Evolutionary conservation across 2,113 vertebrate genomes (phyloP), one percentile per base, ranked within the genome.

Genomic region (Mormoops blainvillei): DNA sequence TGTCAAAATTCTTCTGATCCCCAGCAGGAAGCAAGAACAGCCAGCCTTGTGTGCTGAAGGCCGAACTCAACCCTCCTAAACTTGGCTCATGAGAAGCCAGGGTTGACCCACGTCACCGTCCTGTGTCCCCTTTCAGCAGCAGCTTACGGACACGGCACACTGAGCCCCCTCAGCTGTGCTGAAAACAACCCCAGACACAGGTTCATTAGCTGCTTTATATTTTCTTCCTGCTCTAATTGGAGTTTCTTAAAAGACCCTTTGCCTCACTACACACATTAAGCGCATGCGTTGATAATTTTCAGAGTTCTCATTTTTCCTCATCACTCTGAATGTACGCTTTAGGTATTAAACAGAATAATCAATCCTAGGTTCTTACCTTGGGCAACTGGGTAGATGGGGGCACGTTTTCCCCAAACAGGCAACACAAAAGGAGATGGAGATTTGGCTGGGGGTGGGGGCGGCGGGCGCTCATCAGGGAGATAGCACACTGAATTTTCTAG

Each of bases 131-230:
- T 41, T 41, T 33, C 48, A 43, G 71, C 1, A 16, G 9, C 22
- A 24, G 41, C 91, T 20, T 24, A 7, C 31, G 56, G 26, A 28
- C 58, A 20, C 0, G 5, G 52, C 9, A 20, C 45, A 3, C 68
- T 13, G 28, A 86, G 61, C 0, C 5, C 7, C 13, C 28, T n/a
- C 63, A 6, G 28, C 31, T 15, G 1, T 31, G 15, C 38, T 31
- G 18, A 43, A 70, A 50, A 36, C 31, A 24, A 68, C 38, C 33
- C 18, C 76, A 41, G 5, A 22, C 0, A 1, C 12, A 4, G 41
- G 14, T 16, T 14, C 5, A 36, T 41, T 26, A 50, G 2, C 5
- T 5, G 5, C 6, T 15, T 22, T 7, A 0, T 11, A 1, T 33
- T 70, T 63, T 86, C 43, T 63, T 54, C 63, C 41, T 54, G 16